These are phyloP conservation scores for Apteryx mantelli DNA, from an alignment of 2,113 vertebrate species.

Conservation along the genomic window DNA sequence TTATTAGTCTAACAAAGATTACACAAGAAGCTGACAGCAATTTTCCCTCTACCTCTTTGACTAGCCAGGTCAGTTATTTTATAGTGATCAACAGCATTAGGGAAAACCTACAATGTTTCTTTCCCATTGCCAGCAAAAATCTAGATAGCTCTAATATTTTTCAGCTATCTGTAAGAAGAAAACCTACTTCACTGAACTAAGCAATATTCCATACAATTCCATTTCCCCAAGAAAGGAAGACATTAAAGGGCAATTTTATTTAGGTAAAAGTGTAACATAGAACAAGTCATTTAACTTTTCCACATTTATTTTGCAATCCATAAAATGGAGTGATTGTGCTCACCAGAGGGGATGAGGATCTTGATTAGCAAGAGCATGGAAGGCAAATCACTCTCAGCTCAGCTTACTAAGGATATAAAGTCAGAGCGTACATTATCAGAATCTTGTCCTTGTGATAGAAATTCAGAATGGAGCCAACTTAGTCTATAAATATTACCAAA, in stretches of 20 bases:
- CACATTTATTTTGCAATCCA: background rate
- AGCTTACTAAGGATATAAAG: background rate
- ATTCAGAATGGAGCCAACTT: background rate
- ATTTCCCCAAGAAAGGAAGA: background rate
- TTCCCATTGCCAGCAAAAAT: background rate
- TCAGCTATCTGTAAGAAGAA: background rate
- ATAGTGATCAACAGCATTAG: background rate
- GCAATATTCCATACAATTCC: background rate
- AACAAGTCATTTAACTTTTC: background rate
- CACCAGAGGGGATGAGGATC: background rate
- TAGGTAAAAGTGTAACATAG: background rate
- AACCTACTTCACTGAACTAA: background rate
- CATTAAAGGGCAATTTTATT: background rate
- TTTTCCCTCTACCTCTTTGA: background rate
- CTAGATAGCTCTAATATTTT: background rate
- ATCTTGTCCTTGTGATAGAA: fast-evolving
- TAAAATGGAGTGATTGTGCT: background rate
- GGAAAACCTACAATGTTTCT: background rate
- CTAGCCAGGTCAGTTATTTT: background rate
- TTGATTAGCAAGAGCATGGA: background rate
- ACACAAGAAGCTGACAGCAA: background rate
- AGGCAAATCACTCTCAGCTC: background rate
- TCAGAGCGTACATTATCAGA: background rate
- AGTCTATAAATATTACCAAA: background rate
- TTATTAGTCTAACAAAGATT: background rate